A percentile compares a stretch with the other conserved stretches of the same genome.
phyloP scores from a whole-genome alignment of 2,888 invertebrate genomes.

The Bembecia ichneumoniformis region DNA sequence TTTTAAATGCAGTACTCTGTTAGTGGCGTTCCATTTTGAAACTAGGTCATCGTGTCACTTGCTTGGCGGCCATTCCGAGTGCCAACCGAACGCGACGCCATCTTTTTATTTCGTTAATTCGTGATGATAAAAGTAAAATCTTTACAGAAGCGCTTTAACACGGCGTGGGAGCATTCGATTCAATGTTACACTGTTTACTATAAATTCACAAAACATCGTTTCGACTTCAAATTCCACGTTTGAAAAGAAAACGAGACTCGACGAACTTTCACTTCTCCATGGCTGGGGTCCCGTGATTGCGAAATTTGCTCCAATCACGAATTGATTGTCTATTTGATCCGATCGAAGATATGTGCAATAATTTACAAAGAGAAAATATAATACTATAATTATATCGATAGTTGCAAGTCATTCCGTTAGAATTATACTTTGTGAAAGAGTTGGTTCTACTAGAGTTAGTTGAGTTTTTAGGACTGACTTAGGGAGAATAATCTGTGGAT shows the following conservation, averaged over 20 bases:
- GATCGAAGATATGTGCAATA: slow-evolving; percentile 5
- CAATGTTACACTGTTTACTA: neutral
- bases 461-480: no score
- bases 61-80: slow-evolving; percentile 60
- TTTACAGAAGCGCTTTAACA: slow-evolving; percentile 5
- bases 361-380: neutral
- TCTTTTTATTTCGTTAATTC: slow-evolving; percentile 62
- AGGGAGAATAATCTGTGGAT: no score
- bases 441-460: no score
- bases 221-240: slow-evolving; percentile 12
- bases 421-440: neutral
- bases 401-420: neutral
- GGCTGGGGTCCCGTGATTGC: slow-evolving; percentile 34
- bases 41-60: slow-evolving; percentile 68
- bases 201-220: neutral
- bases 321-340: slow-evolving; percentile 8
- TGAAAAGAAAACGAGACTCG: slow-evolving; percentile 45
- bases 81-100: slow-evolving; percentile 55
- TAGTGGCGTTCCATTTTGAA: slow-evolving; percentile 68
- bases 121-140: slow-evolving; percentile 19
- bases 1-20: slow-evolving; percentile 22
- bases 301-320: slow-evolving; percentile 41
- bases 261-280: slow-evolving; percentile 54
- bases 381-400: neutral
- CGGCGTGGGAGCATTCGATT: slow-evolving; percentile 1